Conservation (phyloP, 2,888 invertebrate species). For the Drosophila borealis region DNA sequence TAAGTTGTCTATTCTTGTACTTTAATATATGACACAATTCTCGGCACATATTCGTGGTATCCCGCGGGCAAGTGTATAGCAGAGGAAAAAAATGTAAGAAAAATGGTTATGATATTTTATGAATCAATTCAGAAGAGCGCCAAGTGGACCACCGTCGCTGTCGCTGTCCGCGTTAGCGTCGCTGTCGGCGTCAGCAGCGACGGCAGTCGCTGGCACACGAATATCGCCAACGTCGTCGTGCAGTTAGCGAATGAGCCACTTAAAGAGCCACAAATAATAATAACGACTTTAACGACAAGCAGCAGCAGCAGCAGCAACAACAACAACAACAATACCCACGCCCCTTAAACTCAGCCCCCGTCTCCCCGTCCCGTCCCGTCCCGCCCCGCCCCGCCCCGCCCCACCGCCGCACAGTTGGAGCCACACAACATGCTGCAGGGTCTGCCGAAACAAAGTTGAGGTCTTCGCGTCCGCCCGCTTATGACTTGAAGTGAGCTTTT, state of each 20-base stretch:
- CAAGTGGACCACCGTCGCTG: slow-evolving; percentile 79
- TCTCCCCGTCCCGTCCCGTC: slow-evolving; percentile 3
- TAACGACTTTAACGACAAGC: slow-evolving; percentile 79
- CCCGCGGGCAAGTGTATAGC: slow-evolving; percentile 15
- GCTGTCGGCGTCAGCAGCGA: slow-evolving; percentile 52
- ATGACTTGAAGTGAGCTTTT: slow-evolving; percentile 66
- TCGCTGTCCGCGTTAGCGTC: no score
- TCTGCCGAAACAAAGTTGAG: slow-evolving; percentile 65
- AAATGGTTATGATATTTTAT: slow-evolving; percentile 81
- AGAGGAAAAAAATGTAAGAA: slow-evolving; percentile 27
- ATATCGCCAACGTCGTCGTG: slow-evolving; percentile 77
- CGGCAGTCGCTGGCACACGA: slow-evolving; percentile 67
- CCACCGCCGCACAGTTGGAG: slow-evolving; percentile 38
- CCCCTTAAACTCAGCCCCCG: slow-evolving; percentile 5
- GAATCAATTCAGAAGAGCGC: slow-evolving; percentile 81
- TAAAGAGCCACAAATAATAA: slow-evolving; percentile 81
- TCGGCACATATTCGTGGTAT: background rate
- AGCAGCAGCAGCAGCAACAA: slow-evolving; percentile 61
- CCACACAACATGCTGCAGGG: slow-evolving; percentile 55
- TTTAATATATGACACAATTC: background rate
- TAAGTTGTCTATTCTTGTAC: no score
- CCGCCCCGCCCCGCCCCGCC: slow-evolving; percentile 7
- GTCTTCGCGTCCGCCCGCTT: slow-evolving; percentile 69
- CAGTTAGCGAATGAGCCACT: slow-evolving; percentile 82
- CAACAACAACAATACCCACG: slow-evolving; percentile 39